Evolutionary conservation across 1,140 invertebrate species (phyloP).

Genomic region (Antheraea pernyi): DNA sequence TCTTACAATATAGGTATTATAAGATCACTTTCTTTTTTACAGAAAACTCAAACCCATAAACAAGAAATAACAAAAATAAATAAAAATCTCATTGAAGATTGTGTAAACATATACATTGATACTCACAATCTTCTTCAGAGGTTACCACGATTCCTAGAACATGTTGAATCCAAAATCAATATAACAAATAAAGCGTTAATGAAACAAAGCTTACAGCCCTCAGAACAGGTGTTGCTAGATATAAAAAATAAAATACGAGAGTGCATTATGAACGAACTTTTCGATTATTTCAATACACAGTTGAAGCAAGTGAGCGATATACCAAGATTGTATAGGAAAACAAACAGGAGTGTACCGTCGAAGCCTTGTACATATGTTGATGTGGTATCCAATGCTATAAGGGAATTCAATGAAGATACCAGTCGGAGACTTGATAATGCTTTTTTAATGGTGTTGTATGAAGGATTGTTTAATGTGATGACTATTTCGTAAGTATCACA

Average conservation of each 20-base stretch:
- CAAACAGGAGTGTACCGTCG: conserved; percentile 92
- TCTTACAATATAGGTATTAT: too few relatives aligned
- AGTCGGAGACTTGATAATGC: conserved; percentile 76
- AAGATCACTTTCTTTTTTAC: conserved; percentile 23
- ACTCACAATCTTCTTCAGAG: conserved; percentile 48
- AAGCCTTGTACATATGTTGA: conserved; percentile 90
- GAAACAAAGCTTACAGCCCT: conserved; percentile 74
- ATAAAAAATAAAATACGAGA: conserved; percentile 79
- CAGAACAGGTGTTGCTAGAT: conserved; percentile 68
- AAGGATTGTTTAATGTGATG: conserved; percentile 81
- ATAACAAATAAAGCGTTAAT: conserved; percentile 51
- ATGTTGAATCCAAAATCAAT: conserved; percentile 68
- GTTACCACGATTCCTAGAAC: conserved; percentile 71
- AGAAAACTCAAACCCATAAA: conserved; percentile 42
- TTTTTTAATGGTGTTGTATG: conserved; percentile 79
- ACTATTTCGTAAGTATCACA: conserved; percentile 83
- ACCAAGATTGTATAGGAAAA: conserved; percentile 94
- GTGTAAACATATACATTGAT: conserved; percentile 62
- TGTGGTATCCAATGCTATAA: conserved; percentile 82
- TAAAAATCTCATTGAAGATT: conserved; percentile 52
- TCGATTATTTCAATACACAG: conserved; percentile 78
- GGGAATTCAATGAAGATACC: conserved; percentile 82
- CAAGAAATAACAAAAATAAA: conserved; percentile 50
- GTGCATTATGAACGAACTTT: conserved; percentile 80
- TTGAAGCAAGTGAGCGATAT: conserved; percentile 92